A percentile compares a stretch with the other conserved stretches of the same genome.
Conservation (phyloP, 1,140 invertebrate species). For the Drosophila gunungcola region DNA sequence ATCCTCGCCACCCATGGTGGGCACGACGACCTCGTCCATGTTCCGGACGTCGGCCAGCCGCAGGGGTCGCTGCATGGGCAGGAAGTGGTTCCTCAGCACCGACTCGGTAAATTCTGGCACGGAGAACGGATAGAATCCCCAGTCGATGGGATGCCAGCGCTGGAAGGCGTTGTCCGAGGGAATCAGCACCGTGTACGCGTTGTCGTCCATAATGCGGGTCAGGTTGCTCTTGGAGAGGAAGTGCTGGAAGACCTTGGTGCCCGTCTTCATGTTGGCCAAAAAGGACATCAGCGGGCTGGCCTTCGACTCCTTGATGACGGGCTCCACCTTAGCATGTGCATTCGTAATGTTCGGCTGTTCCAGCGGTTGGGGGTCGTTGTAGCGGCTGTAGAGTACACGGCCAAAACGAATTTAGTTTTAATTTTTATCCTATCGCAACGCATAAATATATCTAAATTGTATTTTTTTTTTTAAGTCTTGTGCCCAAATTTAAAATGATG, state of each 20-base stretch:
- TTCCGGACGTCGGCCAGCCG: constrained; percentile 86
- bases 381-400: constrained; percentile 52
- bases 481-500: too few relatives aligned
- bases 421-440: background rate
- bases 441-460: too few relatives aligned
- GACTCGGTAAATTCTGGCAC: constrained; percentile 88
- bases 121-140: constrained; percentile 89
- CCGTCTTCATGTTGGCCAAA: constrained; percentile 87
- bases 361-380: constrained; percentile 83
- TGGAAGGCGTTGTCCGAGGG: constrained; percentile 88
- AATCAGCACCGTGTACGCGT: constrained; percentile 88
- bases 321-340: constrained; percentile 82
- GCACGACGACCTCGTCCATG: constrained; percentile 85
- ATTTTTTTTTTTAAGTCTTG: too few relatives aligned
- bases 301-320: constrained; percentile 85
- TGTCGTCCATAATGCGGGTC: constrained; percentile 86
- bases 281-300: constrained; percentile 87
- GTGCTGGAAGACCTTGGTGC: constrained; percentile 88
- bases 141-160: constrained; percentile 89
- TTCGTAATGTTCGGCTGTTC: constrained; percentile 82
- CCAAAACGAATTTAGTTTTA: background rate
- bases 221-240: constrained; percentile 87
- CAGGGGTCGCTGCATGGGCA: constrained; percentile 86
- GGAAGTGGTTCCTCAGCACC: constrained; percentile 88
- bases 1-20: constrained; percentile 86